Evolutionary conservation across 2,113 vertebrate genomes (phyloP).

Genomic region (Scolopax mira): DNA sequence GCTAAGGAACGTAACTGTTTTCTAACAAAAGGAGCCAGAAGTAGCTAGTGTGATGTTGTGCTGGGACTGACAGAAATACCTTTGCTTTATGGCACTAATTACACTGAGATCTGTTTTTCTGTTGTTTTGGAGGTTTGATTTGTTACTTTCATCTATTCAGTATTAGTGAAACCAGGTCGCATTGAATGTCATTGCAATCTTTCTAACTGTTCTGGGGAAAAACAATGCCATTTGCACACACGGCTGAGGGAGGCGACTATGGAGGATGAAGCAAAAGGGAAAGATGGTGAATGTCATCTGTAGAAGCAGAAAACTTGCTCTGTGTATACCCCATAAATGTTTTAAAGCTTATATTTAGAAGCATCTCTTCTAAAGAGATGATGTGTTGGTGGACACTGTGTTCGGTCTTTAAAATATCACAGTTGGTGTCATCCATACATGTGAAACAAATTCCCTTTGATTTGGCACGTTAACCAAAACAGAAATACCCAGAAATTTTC

Average conservation of each 20-base stretch:
- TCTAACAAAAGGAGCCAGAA: background rate
- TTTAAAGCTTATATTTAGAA: constrained; percentile 1
- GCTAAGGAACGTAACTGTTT: background rate
- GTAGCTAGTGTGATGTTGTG: background rate
- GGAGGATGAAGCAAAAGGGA: background rate
- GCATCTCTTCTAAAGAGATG: background rate
- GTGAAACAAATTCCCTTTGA: background rate
- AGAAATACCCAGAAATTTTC: background rate
- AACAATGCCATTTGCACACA: background rate
- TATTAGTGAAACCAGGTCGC: background rate
- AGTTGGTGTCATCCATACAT: background rate
- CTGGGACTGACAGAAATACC: background rate
- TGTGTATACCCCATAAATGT: background rate
- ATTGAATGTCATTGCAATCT: background rate
- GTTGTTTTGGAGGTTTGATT: background rate
- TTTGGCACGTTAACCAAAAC: background rate
- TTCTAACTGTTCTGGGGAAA: background rate
- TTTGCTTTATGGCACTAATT: background rate
- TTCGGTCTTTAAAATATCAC: background rate
- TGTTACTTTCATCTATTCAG: background rate
- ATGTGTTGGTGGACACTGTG: background rate
- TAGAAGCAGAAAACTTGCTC: background rate
- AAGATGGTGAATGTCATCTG: background rate
- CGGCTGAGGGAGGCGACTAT: background rate
- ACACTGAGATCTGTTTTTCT: background rate